Evolutionary conservation across 1,140 invertebrate genomes (phyloP), one percentile per base, ranked within the genome.

Genomic region (Drosophila albomicans): DNA sequence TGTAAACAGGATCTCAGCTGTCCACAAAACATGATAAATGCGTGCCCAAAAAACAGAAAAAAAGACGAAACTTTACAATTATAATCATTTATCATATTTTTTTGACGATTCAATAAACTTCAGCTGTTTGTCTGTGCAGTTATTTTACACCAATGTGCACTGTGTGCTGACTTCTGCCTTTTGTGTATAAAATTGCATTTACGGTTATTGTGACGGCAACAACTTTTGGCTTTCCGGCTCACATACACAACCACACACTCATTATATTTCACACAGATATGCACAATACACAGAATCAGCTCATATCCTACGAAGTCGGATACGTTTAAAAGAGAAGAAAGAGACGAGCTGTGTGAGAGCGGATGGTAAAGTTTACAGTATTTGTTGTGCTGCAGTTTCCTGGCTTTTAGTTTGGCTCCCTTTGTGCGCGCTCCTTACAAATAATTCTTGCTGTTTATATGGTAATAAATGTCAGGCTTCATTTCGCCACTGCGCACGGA

Each of bases 391-490:
- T 80, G 85, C 85, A 88, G 77, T 78, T 82, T 79, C 72, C 84
- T 54, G 62, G 16, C 63, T 76, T 72, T 72, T 77, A 67, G 64
- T 69, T 76, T 30, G 51, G 66, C 54, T 61, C 32, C 62, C 45
- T 82, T 86, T 87, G 82, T 76, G 61, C 45, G 64, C 0, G 20
- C 41, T 58, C 51, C 67, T 79, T 70, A 57, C 49, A 58, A 52
- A 78, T 74, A 81, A 79, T 86, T 81, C 82, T 69, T 73, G 69
- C 77, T 82, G 73, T 79, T 82, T 88, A 87, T 87, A 87, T 87
- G 82, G 82, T 82, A 87, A 87, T 87, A 87, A 87, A 87, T 88
- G 82, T 88, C 82, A 87, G 79, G 38, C 73, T 72, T 82, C 73
- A 76, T 75, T 79, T 82, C 52, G 74, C 72, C 49, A 59, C 10